Evolutionary conservation across 1,140 invertebrate genomes (phyloP), one percentile per base, ranked within the genome.

Genomic region (Battus philenor): DNA sequence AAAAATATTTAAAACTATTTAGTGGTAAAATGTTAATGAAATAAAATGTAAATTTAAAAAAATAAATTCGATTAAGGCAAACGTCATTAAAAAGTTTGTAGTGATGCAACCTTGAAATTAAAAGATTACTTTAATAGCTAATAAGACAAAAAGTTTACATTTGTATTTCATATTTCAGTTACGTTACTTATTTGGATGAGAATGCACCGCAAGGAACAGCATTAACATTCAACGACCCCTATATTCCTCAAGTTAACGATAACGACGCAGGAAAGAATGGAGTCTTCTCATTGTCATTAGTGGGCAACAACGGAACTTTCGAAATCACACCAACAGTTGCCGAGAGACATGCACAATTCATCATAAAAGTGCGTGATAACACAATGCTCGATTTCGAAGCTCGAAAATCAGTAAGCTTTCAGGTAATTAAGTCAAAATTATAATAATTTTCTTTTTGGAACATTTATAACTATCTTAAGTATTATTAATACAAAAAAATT

Each of bases 321-420:
- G 93, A 96, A 72, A 92, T 97, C 36, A 88, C 90, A n/a, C 96
- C 96, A 0, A 90, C 90, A n/a, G 93, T 95, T n/a, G 94, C 93
- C 0, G 92, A 95, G 72, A 90, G 93, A 33, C 90, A 90, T 49
- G 90, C 93, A 2, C 91, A 91, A 48, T 96, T 98, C 61, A 86
- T 93, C 7, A 91, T 98, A 26, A 90, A 90, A 61, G 94, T 97
- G 2, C 90, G 95, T 53, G 93, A 97, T 73, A 93, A 94, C 41
- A 87, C 87, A 0, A 73, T 93, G 26, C 86, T 98, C 34, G 95
- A 98, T 82, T 97, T 92, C 62, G 96, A 97, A 83, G 87, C 87
- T 15, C 87, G 90, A 2, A 90, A 92, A 54, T 90, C 89, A 30
- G 89, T 96, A 13, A 79, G 89, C 33, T 93, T 93, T 73, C 90